Evolutionary conservation across 2,797 vertebrate genomes (phyloP).

Genomic region (Neosilurus hyrtlii): DNA sequence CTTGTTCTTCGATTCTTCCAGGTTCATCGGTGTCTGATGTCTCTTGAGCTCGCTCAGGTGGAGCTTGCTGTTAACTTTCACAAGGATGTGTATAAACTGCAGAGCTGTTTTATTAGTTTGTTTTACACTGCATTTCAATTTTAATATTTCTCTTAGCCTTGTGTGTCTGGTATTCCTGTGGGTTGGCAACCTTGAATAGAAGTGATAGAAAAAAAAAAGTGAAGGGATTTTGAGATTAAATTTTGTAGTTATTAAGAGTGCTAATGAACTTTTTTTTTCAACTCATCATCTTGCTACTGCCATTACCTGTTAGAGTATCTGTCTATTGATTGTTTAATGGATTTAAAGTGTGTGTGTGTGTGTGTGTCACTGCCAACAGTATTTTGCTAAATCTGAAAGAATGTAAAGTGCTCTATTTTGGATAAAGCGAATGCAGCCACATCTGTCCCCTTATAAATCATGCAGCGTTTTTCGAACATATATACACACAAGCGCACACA

Average conservation of each 20-base stretch:
- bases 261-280: no score
- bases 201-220: neutral
- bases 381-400: conserved; percentile 5
- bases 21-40: conserved; percentile 19
- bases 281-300: neutral
- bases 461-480: conserved; percentile 62
- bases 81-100: neutral
- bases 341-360: neutral
- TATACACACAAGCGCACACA: conserved; percentile 11
- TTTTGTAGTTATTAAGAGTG: no score
- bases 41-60: conserved; percentile 6
- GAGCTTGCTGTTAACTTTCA: conserved; percentile 4
- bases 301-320: neutral
- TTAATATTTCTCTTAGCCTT: neutral
- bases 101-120: neutral
- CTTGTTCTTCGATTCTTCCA: conserved; percentile 22
- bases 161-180: neutral
- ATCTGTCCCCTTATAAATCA: conserved; percentile 78
- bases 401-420: conserved; percentile 39
- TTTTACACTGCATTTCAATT: conserved; percentile 15
- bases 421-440: conserved; percentile 71
- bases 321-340: conserved; percentile 7
- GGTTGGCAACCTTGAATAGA: neutral
- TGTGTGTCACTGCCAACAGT: neutral
- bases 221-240: no score